phyloP scores from a whole-genome alignment of 2,113 vertebrate genomes.

The Psephotus haematonotus region DNA sequence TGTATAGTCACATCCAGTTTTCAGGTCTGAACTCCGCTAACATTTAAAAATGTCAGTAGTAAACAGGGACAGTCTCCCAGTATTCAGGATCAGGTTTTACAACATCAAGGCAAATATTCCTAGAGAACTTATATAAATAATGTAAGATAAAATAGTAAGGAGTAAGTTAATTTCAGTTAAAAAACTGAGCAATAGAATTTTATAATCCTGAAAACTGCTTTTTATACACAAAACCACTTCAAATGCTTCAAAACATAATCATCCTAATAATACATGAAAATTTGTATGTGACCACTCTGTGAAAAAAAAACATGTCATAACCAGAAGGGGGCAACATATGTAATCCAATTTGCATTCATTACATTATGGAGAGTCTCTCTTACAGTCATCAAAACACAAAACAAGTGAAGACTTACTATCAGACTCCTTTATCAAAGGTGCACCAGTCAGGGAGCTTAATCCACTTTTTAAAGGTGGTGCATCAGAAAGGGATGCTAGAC shows the following conservation, averaged over 20 bases:
- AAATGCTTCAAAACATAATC: not conserved
- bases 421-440: slow-evolving; percentile 65
- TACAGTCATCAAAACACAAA: not conserved
- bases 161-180: not conserved
- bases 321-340: not conserved
- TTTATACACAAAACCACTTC: not conserved
- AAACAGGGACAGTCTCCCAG: not conserved
- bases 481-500: slow-evolving; percentile 68
- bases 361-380: not conserved
- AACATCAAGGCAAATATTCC: not conserved
- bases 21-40: not conserved
- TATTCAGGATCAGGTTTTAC: not conserved
- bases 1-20: not conserved
- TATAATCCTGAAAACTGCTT: not conserved
- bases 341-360: not conserved
- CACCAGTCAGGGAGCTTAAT: slow-evolving; percentile 58
- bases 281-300: fast-evolving
- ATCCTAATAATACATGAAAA: not conserved
- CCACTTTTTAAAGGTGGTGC: slow-evolving; percentile 54
- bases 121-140: not conserved
- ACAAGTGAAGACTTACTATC: slow-evolving; percentile 68
- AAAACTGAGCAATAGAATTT: not conserved
- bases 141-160: not conserved
- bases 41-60: not conserved
- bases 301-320: not conserved